Evolutionary conservation across 2,888 invertebrate species (phyloP), one percentile per base, ranked within the genome.

Genomic region (Hirudinaria manillensis): DNA sequence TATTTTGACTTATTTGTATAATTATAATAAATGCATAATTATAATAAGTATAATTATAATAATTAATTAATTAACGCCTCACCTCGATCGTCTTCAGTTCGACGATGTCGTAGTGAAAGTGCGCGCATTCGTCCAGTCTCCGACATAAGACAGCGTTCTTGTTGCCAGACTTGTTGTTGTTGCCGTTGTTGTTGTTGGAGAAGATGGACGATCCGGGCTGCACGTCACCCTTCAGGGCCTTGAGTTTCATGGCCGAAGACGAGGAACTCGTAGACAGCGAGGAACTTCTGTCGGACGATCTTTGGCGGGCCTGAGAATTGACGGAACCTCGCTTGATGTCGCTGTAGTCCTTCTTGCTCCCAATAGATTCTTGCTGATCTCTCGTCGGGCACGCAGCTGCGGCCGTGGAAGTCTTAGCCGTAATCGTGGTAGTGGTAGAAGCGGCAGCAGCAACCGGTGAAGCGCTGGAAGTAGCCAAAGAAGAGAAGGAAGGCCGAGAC

Each of bases 21-120:
- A 53, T 53, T 53, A 53, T 53, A 53, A 53, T 53, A 53, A 53
- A 53, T 53, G 21, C 13, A 53, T 53, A 16, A 53, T 16, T 53
- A 53, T 53, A 53, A 53, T 16, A 16, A 53, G 13, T 19, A 66
- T 66, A 66, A 66, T 19, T 66, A 66, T 19, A 66, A 13, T 36
- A 32, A 72, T 72, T 56, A 51, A 24, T 4, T 1, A 29, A 70
- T 21, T 29, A n/a, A n/a, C 24, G 55, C 24, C 36, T 29, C 84
- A 90, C 89, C 87, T 89, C 88, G 72, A 90, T 87, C 0, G 91
- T 90, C n/a, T 92, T 92, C 80, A 97, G 88, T 80, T 93, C 92
- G 27, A 96, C 95, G 80, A 92, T 89, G 84, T 97, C 96, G 87
- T 97, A 98, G 87, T 98, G 98, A 87, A 98, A 98, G 85, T 98